Conservation (phyloP, 2,113 vertebrate species). For the Tachysurus fulvidraco region DNA sequence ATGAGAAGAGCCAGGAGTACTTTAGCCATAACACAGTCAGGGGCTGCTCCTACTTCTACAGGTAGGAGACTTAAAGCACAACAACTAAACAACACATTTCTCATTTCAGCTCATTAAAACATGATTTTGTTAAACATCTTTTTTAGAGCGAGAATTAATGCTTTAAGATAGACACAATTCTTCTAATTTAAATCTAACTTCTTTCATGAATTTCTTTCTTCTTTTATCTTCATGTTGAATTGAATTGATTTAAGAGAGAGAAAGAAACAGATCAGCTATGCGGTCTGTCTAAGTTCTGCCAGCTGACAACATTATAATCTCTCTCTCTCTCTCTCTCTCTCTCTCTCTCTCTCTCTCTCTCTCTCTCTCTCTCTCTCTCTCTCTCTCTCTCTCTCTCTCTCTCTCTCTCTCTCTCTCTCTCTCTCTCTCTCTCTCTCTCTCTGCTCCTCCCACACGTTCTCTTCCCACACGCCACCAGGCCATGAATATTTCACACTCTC, state of each 20-base stretch:
- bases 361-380: not conserved
- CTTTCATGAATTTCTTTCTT: not conserved
- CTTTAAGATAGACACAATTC: not conserved
- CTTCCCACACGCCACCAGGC: conserved; percentile 48
- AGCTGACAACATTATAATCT: not conserved
- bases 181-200: not conserved
- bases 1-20: conserved; percentile 82
- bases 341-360: not conserved
- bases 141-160: not conserved
- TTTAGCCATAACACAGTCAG: conserved; percentile 82
- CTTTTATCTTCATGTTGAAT: not conserved
- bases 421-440: conserved; percentile 60
- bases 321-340: not conserved
- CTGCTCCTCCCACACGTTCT: conserved; percentile 49
- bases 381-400: not conserved
- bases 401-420: conserved; percentile 22
- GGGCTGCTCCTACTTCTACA: conserved; percentile 84
- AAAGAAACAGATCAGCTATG: not conserved
- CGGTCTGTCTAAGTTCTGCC: not conserved
- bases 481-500: conserved; percentile 72
- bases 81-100: not conserved
- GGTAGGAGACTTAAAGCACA: conserved; percentile 59
- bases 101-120: not conserved
- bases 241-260: not conserved
- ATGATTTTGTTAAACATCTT: not conserved